phyloP scores from a whole-genome alignment of 2,113 vertebrate genomes.

The Delphinus delphis region DNA sequence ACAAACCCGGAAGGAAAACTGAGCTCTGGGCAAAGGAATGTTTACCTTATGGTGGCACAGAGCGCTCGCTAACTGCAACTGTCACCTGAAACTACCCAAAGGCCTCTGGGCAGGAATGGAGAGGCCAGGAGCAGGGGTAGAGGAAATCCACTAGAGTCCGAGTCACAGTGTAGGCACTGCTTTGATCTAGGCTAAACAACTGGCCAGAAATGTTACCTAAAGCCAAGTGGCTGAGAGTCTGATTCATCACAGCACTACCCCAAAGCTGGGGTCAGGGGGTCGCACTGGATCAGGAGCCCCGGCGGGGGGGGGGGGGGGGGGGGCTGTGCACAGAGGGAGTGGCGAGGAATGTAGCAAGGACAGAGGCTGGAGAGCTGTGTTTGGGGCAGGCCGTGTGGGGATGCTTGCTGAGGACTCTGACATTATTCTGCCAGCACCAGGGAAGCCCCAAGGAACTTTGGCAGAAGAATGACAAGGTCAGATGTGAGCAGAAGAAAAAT shows the following conservation, averaged over 20 bases:
- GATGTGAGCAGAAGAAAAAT: not conserved
- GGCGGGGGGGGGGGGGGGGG: rapidly evolving
- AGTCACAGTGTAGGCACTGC: not conserved
- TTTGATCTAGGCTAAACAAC: not conserved
- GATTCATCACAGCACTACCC: not conserved
- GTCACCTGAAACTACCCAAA: not conserved
- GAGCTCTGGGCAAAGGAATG: not conserved
- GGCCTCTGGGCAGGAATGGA: not conserved
- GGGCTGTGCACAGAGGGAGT: rapidly evolving
- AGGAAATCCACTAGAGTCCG: not conserved
- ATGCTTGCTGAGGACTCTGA: not conserved
- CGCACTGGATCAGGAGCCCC: not conserved
- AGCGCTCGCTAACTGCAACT: not conserved
- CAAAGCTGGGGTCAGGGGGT: not conserved
- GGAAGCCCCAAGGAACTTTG: not conserved
- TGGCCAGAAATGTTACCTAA: not conserved
- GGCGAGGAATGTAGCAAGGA: rapidly evolving
- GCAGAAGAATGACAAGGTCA: not conserved
- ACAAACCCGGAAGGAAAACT: not conserved
- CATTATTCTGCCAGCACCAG: not conserved
- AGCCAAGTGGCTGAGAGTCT: not conserved
- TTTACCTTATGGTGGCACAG: not conserved
- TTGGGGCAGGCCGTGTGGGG: not conserved
- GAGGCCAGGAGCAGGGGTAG: not conserved
- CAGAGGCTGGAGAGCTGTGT: rapidly evolving